Percentiles rank a stretch among this genome's conserved stretches.
Evolutionary conservation across 2,888 invertebrate species (phyloP).

Genomic region (Cerastis leucographa): DNA sequence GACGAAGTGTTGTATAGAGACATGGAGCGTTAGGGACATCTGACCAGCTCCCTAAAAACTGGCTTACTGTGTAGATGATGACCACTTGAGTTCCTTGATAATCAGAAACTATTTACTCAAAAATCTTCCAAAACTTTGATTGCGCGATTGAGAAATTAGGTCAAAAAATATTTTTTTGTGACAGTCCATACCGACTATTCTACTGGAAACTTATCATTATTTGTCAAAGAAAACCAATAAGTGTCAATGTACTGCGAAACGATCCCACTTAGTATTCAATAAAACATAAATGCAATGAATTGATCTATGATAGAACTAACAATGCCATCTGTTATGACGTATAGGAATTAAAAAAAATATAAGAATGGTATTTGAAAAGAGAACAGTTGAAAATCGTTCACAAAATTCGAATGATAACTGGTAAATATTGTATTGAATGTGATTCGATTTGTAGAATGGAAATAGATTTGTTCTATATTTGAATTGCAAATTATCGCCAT

Average conservation of each 20-base stretch:
- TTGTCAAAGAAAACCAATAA: background rate
- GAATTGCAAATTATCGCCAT: slow-evolving; percentile 37
- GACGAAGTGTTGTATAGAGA: slow-evolving; percentile 78
- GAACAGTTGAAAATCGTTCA: background rate
- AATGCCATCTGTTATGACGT: slow-evolving; percentile 60
- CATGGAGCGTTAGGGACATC: slow-evolving; percentile 74
- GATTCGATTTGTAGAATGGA: slow-evolving; percentile 16
- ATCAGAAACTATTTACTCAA: slow-evolving; percentile 32
- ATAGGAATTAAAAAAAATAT: slow-evolving; percentile 5
- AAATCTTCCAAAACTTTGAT: slow-evolving; percentile 63
- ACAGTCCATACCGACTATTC: background rate
- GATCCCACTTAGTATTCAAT: background rate
- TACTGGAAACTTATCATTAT: background rate
- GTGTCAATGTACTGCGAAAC: accelerated
- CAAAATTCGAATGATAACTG: background rate
- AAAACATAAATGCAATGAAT: background rate
- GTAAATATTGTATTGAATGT: background rate
- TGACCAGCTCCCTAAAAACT: slow-evolving; percentile 81
- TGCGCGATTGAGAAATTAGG: slow-evolving; percentile 75
- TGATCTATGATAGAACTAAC: slow-evolving; percentile 1
- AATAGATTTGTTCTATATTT: slow-evolving; percentile 18
- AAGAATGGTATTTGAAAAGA: slow-evolving; percentile 6
- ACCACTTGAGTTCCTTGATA: slow-evolving; percentile 72
- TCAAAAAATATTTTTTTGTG: background rate
- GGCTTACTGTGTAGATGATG: slow-evolving; percentile 85